Percentiles rank a stretch among this genome's conserved stretches.
phyloP scores from a whole-genome alignment of 2,888 invertebrate species.

The Drosophila multiciliata region DNA sequence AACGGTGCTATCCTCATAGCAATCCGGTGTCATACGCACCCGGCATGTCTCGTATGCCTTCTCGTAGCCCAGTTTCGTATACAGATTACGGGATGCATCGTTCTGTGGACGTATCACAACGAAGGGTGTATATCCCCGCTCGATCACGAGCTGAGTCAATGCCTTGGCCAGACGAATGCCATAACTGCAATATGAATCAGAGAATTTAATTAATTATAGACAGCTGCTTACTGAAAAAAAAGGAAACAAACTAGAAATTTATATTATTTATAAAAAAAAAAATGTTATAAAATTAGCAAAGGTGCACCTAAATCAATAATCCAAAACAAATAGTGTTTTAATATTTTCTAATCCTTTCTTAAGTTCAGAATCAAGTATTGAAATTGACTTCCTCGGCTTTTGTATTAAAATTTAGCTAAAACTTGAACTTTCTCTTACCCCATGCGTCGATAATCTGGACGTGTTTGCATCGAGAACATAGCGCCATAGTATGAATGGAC shows the following conservation, averaged over 20 bases:
- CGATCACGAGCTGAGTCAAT: conserved; percentile 88
- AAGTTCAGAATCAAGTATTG: too few species aligned
- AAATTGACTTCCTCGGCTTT: too few species aligned
- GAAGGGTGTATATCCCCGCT: conserved; percentile 92
- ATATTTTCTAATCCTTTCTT: too few species aligned
- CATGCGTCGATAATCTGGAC: conserved; percentile 90
- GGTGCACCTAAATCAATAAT: too few species aligned
- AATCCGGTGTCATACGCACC: conserved; percentile 89
- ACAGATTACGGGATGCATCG: conserved; percentile 93
- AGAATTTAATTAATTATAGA: not conserved
- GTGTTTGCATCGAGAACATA: conserved; percentile 96
- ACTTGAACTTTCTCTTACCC: conserved; percentile 83
- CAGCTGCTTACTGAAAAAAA: not conserved
- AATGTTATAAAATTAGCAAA: too few species aligned
- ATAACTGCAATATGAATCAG: conserved; percentile 84
- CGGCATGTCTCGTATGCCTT: conserved; percentile 92
- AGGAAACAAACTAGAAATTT: not conserved
- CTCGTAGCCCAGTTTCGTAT: conserved; percentile 92
- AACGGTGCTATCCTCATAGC: conserved; percentile 65
- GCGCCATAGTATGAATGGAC: conserved; percentile 96
- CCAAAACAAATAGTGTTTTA: too few species aligned
- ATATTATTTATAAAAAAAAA: not conserved
- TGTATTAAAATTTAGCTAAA: too few species aligned
- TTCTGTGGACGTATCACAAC: conserved; percentile 95
- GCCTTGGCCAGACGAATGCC: conserved; percentile 90